These are phyloP conservation scores for Callopanchax toddi DNA, from an alignment of 2,113 vertebrate species.

Conservation along the genomic window DNA sequence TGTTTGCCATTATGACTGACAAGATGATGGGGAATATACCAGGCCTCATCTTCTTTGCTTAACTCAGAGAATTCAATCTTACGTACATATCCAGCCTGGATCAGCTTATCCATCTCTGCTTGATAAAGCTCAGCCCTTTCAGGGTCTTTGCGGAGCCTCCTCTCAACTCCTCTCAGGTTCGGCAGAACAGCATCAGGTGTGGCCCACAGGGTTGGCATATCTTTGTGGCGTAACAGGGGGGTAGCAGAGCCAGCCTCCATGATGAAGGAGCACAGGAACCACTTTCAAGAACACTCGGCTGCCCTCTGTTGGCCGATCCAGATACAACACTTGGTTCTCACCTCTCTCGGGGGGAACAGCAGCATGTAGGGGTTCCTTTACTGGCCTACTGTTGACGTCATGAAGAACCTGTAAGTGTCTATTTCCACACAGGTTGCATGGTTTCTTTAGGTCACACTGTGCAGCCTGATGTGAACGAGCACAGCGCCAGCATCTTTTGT, in stretches of 20 bases:
- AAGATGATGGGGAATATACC: no score
- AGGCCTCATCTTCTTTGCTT: not conserved
- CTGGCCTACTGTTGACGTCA: no score
- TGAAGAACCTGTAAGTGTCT: no score
- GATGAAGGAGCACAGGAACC: no score
- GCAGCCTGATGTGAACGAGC: not conserved
- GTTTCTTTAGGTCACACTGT: not conserved
- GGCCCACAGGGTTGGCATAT: not conserved
- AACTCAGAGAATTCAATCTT: not conserved
- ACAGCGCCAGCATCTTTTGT: not conserved
- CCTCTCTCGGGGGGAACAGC: no score
- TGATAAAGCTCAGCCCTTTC: not conserved
- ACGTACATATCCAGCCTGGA: not conserved
- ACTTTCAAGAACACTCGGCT: no score
- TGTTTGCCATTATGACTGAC: no score
- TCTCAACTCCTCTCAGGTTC: not conserved
- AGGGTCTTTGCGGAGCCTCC: not conserved
- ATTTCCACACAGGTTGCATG: not conserved
- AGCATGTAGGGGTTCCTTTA: no score
- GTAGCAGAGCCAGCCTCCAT: not conserved
- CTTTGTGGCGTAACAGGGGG: not conserved
- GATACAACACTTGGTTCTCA: no score
- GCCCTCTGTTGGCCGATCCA: no score
- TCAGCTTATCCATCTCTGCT: not conserved
- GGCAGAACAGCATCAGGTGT: not conserved